phyloP scores from a whole-genome alignment of 2,113 vertebrate genomes.

The Nycticorax nycticorax region DNA sequence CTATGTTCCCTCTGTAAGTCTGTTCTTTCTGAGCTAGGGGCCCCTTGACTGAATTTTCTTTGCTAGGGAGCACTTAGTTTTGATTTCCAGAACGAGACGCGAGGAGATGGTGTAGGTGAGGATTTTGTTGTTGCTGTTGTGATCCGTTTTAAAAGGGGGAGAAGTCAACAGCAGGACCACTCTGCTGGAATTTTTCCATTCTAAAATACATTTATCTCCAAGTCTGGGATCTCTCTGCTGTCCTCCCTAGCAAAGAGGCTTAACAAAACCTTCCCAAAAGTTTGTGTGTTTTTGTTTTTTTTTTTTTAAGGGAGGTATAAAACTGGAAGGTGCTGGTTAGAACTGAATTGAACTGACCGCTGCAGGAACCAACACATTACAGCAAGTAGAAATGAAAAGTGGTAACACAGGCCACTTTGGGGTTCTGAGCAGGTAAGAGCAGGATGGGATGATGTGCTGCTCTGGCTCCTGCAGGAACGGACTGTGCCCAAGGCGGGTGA shows the following conservation, averaged over 20 bases:
- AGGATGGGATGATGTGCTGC: background rate
- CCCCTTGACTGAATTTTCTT: background rate
- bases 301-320: background rate
- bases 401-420: fast-evolving
- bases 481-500: background rate
- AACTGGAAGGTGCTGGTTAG: background rate
- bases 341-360: background rate
- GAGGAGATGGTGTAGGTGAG: background rate
- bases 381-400: background rate
- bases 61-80: background rate
- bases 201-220: background rate
- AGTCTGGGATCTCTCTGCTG: background rate
- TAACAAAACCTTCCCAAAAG: background rate
- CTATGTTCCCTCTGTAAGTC: background rate
- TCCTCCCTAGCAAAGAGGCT: background rate
- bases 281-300: background rate
- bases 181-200: background rate
- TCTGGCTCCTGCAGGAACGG: background rate
- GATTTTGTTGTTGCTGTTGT: background rate
- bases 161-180: background rate
- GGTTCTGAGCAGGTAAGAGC: background rate
- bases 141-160: background rate
- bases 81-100: background rate
- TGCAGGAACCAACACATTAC: background rate
- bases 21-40: background rate